Conservation (phyloP, 2,113 vertebrate genomes). For the Cephalopterus ornatus region DNA sequence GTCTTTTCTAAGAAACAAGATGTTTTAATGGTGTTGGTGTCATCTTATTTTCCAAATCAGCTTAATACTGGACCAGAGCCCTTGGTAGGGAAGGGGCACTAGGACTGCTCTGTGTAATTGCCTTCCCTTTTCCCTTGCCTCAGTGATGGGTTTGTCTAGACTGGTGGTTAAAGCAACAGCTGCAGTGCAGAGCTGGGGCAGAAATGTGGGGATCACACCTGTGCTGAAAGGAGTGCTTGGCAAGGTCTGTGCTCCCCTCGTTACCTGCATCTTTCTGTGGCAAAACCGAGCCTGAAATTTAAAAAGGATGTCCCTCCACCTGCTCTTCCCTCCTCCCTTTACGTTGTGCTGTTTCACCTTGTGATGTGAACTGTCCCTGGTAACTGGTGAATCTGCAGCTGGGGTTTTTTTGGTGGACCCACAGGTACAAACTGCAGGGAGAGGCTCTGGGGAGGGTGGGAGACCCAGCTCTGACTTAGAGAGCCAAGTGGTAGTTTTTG, state of each 20-base stretch:
- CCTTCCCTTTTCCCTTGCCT: neutral
- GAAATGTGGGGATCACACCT: neutral
- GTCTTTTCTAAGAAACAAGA: neutral
- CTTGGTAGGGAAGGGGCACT: neutral
- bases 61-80: neutral
- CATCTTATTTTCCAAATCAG: neutral
- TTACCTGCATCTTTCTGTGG: neutral
- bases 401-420: neutral
- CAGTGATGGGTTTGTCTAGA: neutral
- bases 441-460: neutral
- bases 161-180: neutral
- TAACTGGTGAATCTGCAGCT: neutral
- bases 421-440: neutral
- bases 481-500: neutral
- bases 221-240: neutral
- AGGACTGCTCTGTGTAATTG: neutral
- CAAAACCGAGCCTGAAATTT: neutral
- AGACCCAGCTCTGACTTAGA: neutral
- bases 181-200: neutral
- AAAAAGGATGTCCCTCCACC: neutral
- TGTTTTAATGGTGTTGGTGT: neutral
- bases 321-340: neutral
- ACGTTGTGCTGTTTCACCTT: rapidly evolving
- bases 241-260: neutral
- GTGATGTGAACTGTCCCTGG: neutral